phyloP scores from a whole-genome alignment of 1,140 invertebrate genomes.

The Diprion similis region DNA sequence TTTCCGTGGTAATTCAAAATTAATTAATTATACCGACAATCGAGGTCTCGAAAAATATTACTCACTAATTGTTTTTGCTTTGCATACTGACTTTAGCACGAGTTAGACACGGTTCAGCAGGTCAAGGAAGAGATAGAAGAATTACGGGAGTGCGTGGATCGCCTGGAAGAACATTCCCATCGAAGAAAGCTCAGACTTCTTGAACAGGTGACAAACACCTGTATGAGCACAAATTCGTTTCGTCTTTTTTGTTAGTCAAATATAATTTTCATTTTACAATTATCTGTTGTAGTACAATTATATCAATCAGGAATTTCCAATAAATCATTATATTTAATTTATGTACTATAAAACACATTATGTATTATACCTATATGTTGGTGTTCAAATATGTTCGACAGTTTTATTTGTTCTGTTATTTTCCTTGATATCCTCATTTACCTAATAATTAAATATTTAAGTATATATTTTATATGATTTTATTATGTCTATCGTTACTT shows the following conservation, averaged over 20 bases:
- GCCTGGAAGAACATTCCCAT: slow-evolving; percentile 88
- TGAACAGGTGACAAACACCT: slow-evolving; percentile 76
- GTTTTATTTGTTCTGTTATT: slow-evolving; percentile 17
- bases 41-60: not conserved
- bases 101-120: slow-evolving; percentile 90
- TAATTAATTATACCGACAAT: too few species aligned
- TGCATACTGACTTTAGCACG: slow-evolving; percentile 63
- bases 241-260: slow-evolving; percentile 23
- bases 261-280: slow-evolving; percentile 25
- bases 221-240: slow-evolving; percentile 9
- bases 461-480: slow-evolving; percentile 9
- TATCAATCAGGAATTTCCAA: not conserved
- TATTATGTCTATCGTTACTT: not conserved
- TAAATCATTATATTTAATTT: slow-evolving; percentile 2
- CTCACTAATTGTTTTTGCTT: not conserved
- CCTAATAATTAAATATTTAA: not conserved
- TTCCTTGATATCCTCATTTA: not conserved
- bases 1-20: too few species aligned
- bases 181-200: slow-evolving; percentile 84
- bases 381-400: slow-evolving; percentile 7
- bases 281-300: slow-evolving; percentile 19
- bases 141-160: slow-evolving; percentile 86
- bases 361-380: slow-evolving; percentile 16
- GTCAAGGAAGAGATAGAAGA: slow-evolving; percentile 94
- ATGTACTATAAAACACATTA: slow-evolving; percentile 9